Percentiles rank a stretch among this genome's conserved stretches.
Evolutionary conservation across 2,797 vertebrate genomes (phyloP).

Genomic region (Cheirogaleus major): DNA sequence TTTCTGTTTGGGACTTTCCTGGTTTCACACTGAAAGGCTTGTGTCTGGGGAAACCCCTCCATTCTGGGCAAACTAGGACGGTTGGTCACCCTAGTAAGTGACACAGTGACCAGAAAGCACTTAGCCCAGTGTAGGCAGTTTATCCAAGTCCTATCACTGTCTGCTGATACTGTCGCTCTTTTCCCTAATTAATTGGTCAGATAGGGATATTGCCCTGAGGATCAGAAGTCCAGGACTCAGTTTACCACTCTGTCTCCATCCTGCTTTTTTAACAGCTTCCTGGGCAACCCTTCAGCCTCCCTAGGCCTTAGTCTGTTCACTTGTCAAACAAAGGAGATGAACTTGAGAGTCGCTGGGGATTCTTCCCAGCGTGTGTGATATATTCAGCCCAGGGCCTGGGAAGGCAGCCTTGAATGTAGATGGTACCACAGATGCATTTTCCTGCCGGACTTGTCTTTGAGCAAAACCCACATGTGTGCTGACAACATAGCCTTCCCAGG

Average conservation of each 20-base stretch:
- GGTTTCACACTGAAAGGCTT: background rate
- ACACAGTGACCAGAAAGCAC: background rate
- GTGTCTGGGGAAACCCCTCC: background rate
- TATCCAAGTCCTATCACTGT: background rate
- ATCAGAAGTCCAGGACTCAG: background rate
- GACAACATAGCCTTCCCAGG: background rate
- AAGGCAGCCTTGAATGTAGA: background rate
- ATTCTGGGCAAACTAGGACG: background rate
- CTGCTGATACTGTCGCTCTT: background rate
- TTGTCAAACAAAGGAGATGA: conserved; percentile 23
- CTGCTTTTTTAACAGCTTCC: background rate
- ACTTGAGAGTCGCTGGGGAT: background rate
- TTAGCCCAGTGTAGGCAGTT: background rate
- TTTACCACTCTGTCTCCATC: background rate
- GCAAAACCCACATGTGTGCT: background rate
- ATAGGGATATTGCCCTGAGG: background rate
- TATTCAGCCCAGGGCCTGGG: background rate
- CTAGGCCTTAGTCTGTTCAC: background rate
- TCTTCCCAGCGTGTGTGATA: background rate
- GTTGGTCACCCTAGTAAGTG: background rate
- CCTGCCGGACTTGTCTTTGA: background rate
- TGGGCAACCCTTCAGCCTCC: background rate
- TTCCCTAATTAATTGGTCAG: background rate
- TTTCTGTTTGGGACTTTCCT: background rate
- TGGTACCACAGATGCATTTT: background rate